phyloP scores from a whole-genome alignment of 1,140 invertebrate genomes.

The Hesperophylax magnus region DNA sequence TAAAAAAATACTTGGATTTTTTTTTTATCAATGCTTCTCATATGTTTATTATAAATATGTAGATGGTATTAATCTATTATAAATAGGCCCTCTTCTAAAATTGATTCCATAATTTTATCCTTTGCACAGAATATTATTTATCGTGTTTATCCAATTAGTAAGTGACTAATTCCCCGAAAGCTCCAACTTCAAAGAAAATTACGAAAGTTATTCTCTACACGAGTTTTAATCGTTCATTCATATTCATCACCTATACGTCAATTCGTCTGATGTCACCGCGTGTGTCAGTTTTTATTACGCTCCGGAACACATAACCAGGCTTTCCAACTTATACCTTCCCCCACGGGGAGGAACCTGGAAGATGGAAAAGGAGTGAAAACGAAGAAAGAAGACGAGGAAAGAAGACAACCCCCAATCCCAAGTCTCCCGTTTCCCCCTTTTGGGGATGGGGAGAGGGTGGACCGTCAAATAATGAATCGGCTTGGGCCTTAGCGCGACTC shows the following conservation, averaged over 20 bases:
- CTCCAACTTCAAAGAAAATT: too few species aligned
- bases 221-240: constrained; percentile 16
- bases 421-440: background rate
- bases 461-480: constrained; percentile 55
- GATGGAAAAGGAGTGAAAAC: background rate
- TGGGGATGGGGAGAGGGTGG: background rate
- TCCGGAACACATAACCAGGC: constrained; percentile 34
- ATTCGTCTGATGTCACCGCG: constrained; percentile 20
- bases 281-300: constrained; percentile 40
- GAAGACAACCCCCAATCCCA: background rate
- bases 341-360: background rate
- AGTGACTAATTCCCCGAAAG: too few species aligned
- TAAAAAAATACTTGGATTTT: too few species aligned
- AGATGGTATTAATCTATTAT: too few species aligned
- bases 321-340: background rate
- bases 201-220: too few species aligned
- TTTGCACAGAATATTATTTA: too few species aligned
- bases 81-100: too few species aligned
- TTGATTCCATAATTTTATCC: too few species aligned
- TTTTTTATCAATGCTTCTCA: too few species aligned
- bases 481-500: constrained; percentile 48
- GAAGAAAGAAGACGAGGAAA: background rate
- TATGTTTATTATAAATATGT: too few species aligned
- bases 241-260: constrained; percentile 16
- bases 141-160: too few species aligned